Evolutionary conservation across 2,113 vertebrate species (phyloP).

Genomic region (Castor canadensis): DNA sequence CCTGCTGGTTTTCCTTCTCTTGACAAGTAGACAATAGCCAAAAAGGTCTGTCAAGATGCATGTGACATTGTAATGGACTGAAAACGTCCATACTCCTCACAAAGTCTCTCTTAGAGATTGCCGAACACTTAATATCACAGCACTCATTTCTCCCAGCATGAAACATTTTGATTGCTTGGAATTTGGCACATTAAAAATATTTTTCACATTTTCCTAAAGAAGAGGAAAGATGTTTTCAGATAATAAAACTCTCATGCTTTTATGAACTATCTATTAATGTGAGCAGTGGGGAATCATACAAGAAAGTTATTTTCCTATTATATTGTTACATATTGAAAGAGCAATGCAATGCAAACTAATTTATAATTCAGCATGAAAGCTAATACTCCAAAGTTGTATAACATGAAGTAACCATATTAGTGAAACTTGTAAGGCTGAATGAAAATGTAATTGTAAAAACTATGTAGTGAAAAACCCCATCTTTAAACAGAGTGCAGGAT

Average conservation of each 20-base stretch:
- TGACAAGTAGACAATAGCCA: neutral
- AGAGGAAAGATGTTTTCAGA: conserved; percentile 6
- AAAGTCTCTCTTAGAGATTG: neutral
- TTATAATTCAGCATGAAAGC: conserved; percentile 49
- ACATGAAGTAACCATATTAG: conserved; percentile 32
- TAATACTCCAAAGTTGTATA: conserved; percentile 43
- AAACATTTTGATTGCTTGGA: conserved; percentile 24
- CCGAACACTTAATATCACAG: neutral
- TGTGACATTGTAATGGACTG: neutral
- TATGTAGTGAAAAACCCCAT: neutral
- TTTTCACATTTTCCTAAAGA: conserved; percentile 34
- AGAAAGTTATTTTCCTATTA: conserved; percentile 57
- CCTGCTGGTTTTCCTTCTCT: neutral
- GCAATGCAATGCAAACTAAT: conserved; percentile 23
- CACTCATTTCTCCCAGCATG: neutral
- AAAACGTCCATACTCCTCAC: neutral
- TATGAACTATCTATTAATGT: conserved; percentile 46
- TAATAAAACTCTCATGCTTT: conserved; percentile 62
- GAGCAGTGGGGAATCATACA: conserved; percentile 37
- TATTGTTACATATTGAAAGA: conserved; percentile 36
- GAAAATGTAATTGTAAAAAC: conserved; percentile 5
- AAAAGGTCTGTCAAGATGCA: neutral
- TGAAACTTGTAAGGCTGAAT: neutral
- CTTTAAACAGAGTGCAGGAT: neutral
- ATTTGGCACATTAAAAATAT: conserved; percentile 31